A percentile compares a stretch with the other conserved stretches of the same genome.
Conservation (phyloP, 2,888 invertebrate genomes). For the Drosophila ustulata region DNA sequence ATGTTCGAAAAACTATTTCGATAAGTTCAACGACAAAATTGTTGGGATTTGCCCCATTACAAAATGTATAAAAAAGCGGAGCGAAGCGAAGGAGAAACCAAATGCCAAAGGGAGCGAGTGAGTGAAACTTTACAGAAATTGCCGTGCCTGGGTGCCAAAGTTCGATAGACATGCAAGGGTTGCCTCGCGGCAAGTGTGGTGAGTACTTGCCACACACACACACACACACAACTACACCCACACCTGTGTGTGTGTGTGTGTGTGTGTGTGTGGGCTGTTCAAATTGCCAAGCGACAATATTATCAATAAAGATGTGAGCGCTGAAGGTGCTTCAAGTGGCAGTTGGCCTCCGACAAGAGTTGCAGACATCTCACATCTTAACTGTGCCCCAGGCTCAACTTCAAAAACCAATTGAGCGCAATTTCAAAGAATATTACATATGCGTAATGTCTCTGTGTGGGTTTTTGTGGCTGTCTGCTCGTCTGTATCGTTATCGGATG, state of each 20-base stretch:
- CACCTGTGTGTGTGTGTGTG: conserved; percentile 20
- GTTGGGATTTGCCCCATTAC: conserved; percentile 52
- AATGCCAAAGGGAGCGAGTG: conserved; percentile 28
- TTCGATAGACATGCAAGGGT: conserved; percentile 59
- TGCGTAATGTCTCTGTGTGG: conserved; percentile 43
- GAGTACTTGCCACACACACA: conserved; percentile 31
- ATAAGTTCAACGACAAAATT: conserved; percentile 76
- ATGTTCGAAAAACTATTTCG: conserved; percentile 72
- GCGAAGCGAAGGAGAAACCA: not conserved
- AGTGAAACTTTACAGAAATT: conserved; percentile 64
- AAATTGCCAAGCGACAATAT: conserved; percentile 64
- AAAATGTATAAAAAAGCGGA: conserved; percentile 34
- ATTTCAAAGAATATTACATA: conserved; percentile 76
- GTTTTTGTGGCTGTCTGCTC: not conserved
- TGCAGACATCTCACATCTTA: conserved; percentile 43
- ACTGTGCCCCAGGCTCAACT: conserved; percentile 65
- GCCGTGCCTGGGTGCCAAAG: conserved; percentile 64
- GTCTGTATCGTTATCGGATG: conserved; percentile 41
- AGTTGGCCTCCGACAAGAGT: conserved; percentile 26
- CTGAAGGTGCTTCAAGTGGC: conserved; percentile 56
- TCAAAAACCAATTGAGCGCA: conserved; percentile 76
- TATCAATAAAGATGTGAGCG: conserved; percentile 58
- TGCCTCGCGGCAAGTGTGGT: conserved; percentile 8
- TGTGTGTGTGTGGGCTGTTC: conserved; percentile 30
- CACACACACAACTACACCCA: not conserved